Conservation (phyloP, 2,888 invertebrate genomes). For the Netelia melanura region DNA sequence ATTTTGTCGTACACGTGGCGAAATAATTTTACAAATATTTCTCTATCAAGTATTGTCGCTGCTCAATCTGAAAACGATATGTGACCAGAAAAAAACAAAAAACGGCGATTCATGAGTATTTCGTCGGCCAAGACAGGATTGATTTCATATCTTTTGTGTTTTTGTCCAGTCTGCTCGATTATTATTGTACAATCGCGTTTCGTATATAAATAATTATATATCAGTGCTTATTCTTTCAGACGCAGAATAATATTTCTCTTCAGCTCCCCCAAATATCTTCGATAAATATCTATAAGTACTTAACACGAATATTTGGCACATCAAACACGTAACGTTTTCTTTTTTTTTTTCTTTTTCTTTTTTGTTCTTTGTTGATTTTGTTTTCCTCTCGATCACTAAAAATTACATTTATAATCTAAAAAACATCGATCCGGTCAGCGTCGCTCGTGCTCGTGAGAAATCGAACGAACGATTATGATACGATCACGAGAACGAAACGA, state of each 20-base stretch:
- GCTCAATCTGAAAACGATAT: conserved; percentile 22
- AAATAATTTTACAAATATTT: not conserved
- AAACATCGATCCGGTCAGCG: conserved; percentile 52
- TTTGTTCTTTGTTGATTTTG: conserved; percentile 31
- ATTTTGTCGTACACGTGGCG: no score
- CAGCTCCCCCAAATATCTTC: conserved; percentile 57
- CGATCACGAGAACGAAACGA: conserved; percentile 39
- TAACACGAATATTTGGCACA: conserved; percentile 84
- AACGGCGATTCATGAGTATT: conserved; percentile 21
- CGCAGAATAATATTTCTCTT: conserved; percentile 63
- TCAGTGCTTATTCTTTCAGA: conserved; percentile 58
- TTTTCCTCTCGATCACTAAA: conserved; percentile 25
- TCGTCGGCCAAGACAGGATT: conserved; percentile 28
- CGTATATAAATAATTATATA: conserved; percentile 68
- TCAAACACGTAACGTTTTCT: conserved; percentile 77
- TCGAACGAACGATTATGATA: conserved; percentile 34
- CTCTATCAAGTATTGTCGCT: conserved; percentile 36
- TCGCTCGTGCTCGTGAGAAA: conserved; percentile 53
- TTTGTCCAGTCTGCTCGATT: conserved; percentile 43
- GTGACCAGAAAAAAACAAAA: conserved; percentile 16
- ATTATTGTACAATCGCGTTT: conserved; percentile 66
- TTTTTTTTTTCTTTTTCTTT: conserved; percentile 54
- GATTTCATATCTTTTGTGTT: conserved; percentile 9
- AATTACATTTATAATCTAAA: conserved; percentile 46
- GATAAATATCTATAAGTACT: conserved; percentile 81